phyloP scores from a whole-genome alignment of 2,113 vertebrate species.

The Psammodynastes pulverulentus region DNA sequence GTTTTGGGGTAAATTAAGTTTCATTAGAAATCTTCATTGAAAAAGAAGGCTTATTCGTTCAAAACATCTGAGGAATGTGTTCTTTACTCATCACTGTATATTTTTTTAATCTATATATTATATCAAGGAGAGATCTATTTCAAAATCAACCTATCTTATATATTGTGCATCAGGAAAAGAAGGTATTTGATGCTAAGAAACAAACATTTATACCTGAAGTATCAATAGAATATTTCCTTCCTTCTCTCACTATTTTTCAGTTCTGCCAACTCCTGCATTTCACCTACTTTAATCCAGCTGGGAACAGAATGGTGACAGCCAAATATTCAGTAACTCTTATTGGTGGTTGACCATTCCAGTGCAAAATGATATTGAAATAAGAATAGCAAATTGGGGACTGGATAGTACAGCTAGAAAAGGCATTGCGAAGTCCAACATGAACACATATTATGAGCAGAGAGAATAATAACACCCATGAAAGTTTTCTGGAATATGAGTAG shows the following conservation, averaged over 20 bases:
- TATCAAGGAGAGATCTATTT: background rate
- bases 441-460: background rate
- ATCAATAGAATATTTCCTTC: background rate
- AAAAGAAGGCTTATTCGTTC: background rate
- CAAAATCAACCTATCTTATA: background rate
- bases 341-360: background rate
- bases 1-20: constrained; percentile 6
- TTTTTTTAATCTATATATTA: background rate
- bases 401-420: background rate
- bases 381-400: background rate
- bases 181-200: background rate
- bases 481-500: background rate
- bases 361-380: background rate
- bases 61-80: background rate
- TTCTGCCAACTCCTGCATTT: background rate
- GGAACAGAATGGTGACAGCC: background rate
- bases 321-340: background rate
- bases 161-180: background rate
- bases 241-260: background rate
- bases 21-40: constrained; percentile 3
- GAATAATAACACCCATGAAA: background rate
- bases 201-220: background rate
- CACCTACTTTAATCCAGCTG: background rate
- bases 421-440: background rate
- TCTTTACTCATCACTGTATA: background rate